Base-by-base conservation (phyloP, 2,888 invertebrate genomes). In the Encarsia formosa region DNA sequence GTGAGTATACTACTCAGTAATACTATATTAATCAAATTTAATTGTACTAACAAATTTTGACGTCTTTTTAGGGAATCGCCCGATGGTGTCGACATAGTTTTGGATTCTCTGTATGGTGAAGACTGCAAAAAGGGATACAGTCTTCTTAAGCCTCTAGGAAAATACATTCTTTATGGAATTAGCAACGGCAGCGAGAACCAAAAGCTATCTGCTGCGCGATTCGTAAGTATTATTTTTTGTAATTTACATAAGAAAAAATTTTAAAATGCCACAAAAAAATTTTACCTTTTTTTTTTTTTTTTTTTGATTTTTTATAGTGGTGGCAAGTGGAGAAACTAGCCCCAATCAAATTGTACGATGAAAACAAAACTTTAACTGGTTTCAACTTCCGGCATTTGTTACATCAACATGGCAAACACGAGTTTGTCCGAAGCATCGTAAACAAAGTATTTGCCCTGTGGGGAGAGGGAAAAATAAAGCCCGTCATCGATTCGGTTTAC, bases 311-410 rank as follows among this genome's bases (percentile, higher is more conserved):
- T 2, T 29, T 40, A 8, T 19, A 49, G 48, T 92, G 91, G 91
- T 91, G 91, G 91, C 91, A 91, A 77, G 90, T 91, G 56, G 91
- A 91, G 77, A 92, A 91, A 77, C 85, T 92, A 59, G 89, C 88
- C 4, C 91, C 91, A 6, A 82, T 91, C 74, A 91, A 90, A 76
- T 77, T 92, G 65, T 91, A 88, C 76, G 91, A 91, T 66, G 91
- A 92, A 75, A 92, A 91, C 79, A 89, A 90, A 77, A 84, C 84
- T 55, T 78, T 92, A 55, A 81, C 86, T 37, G 92, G 91, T 2
- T 81, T 92, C 75, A 90, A 91, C 76, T 79, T 92, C 65, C 85
- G 91, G 49, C 86, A 88, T 68, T 77, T 92, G 72, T 80, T 91
- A 76, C 88, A 87, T 77, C 86, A 87, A 64, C 85, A 88, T 65